These are phyloP conservation scores for Sylvietta virens DNA, from an alignment of 2,113 vertebrate species.

Conservation along the genomic window DNA sequence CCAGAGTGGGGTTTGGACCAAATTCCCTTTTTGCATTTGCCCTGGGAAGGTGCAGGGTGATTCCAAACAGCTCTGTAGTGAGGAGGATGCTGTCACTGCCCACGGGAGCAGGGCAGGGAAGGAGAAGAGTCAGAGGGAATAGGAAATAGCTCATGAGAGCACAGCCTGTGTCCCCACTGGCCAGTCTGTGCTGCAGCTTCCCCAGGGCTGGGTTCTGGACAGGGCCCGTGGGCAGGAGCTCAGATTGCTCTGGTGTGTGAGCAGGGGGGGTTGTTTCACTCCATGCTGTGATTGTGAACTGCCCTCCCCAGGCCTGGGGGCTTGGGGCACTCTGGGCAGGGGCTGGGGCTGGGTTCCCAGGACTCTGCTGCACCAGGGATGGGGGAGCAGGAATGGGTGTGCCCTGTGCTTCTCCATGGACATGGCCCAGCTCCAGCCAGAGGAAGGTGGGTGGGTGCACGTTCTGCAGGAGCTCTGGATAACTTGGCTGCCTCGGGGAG, in stretches of 20 bases:
- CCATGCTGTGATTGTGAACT: fast-evolving
- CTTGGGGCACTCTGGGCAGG: neutral
- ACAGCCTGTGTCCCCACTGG: neutral
- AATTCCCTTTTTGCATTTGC: neutral
- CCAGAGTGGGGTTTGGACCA: neutral
- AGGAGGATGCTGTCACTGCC: neutral
- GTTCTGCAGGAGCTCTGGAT: neutral
- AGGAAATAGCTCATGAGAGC: neutral
- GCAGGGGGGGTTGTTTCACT: neutral
- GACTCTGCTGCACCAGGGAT: neutral
- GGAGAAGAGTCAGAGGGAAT: neutral
- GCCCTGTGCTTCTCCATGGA: neutral
- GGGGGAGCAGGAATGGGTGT: neutral
- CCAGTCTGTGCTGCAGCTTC: neutral
- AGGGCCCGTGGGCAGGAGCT: neutral
- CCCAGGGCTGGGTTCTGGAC: neutral
- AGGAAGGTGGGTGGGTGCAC: neutral
- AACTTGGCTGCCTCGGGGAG: neutral
- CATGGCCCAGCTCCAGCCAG: neutral
- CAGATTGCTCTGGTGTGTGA: fast-evolving
- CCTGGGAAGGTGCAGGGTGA: neutral
- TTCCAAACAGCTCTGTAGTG: neutral
- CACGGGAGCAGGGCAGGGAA: fast-evolving
- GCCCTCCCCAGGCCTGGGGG: neutral
- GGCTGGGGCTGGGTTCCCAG: fast-evolving